Conservation (phyloP, 2,113 vertebrate species). For the Leptobrachium ailaonicum region DNA sequence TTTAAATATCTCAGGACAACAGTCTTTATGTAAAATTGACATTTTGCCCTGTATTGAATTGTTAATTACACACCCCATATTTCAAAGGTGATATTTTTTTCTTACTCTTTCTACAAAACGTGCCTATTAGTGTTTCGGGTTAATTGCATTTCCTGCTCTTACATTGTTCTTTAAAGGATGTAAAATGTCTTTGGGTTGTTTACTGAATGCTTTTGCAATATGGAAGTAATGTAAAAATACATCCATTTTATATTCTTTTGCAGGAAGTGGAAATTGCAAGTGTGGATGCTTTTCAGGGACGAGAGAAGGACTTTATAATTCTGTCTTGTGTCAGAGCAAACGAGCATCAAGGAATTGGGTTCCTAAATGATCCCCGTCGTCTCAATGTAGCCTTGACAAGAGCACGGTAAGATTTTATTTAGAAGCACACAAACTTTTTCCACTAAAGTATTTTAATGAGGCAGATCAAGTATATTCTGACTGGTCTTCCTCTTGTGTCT, state of each 20-base stretch:
- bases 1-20: too few species aligned
- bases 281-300: conserved; percentile 95
- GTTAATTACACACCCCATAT: too few species aligned
- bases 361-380: conserved; percentile 92
- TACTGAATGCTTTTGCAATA: neutral
- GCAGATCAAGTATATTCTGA: too few species aligned
- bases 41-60: too few species aligned
- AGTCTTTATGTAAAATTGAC: too few species aligned
- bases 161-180: neutral
- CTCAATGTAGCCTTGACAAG: conserved; percentile 97
- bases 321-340: conserved; percentile 96
- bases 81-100: too few species aligned
- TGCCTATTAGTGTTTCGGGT: too few species aligned
- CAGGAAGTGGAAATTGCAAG: conserved; percentile 98
- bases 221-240: neutral
- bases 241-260: neutral
- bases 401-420: conserved; percentile 74
- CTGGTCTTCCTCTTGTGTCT: too few species aligned
- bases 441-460: too few species aligned
- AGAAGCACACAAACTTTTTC: too few species aligned
- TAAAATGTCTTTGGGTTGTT: neutral
- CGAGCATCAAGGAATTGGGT: conserved; percentile 96
- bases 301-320: conserved; percentile 98
- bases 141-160: neutral
- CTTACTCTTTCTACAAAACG: too few species aligned